Base-by-base conservation (phyloP, 2,113 vertebrate species). In the Nematolebias whitei region DNA sequence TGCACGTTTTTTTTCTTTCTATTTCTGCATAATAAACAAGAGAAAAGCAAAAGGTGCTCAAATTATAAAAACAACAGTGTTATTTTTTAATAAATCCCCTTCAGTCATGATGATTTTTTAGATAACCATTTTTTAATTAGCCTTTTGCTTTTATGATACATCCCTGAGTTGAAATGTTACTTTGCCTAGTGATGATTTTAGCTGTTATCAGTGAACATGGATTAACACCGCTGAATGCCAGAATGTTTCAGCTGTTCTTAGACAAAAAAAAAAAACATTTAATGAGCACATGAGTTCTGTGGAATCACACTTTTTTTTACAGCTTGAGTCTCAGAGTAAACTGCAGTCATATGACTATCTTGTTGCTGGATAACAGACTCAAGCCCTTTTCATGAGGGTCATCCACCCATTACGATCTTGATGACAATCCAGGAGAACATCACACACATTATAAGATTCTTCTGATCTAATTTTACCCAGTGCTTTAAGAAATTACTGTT, bases 381-480 rank as follows among this genome's bases (percentile, higher is more conserved):
- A 0, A 11, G 6, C 35, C 38, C 68, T 76, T 70, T 5, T 68
- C 59, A 74, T 2, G 43, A 45, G 71, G 76, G 64, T 77, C 76
- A 79, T 71, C 67, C 65, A 73, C 83, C 50, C 74, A 65, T 39
- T 75, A 70, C 2, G 49, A 72, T 70, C 50, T 20, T 13, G 39
- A 22, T 78, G 71, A 69, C 68, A 74, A 65, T 77, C 52, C 68
- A 68, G 51, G 40, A 45, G 60, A 66, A 53, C 56, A 23, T 48
- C 61, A 66, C 65, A 55, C 16, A 66, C 59, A 68, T 65, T 79
- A 80, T 29, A 29, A 68, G 65, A 73, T 58, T 52, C 63, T 71
- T 74, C 38, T 59, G 58, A 64, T 82, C 65, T 68, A 68, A 78
- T 85, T 82, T 72, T 43, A 44, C n/a, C 63, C 12, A n/a, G 22